A percentile compares a stretch with the other conserved stretches of the same genome.
Evolutionary conservation across 2,888 invertebrate genomes (phyloP).

Genomic region (Diaphora mendica): DNA sequence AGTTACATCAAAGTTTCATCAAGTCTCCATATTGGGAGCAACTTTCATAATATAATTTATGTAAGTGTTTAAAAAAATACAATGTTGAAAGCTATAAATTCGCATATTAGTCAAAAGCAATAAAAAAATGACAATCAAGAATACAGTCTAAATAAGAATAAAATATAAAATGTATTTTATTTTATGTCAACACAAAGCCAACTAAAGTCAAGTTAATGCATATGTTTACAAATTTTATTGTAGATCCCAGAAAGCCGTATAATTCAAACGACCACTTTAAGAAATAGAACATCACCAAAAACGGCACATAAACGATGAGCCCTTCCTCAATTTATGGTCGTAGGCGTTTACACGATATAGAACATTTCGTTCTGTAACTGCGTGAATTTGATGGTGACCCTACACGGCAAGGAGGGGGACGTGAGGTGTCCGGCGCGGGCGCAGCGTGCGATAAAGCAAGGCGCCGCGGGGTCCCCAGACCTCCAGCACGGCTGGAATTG

Average conservation of each 20-base stretch:
- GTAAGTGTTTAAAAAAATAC: not conserved
- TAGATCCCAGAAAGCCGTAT: constrained; percentile 19
- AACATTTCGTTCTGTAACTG: constrained; percentile 22
- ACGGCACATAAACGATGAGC: constrained; percentile 32
- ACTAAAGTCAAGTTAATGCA: constrained; percentile 15
- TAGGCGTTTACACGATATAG: constrained; percentile 46
- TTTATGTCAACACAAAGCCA: constrained; percentile 16
- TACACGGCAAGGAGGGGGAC: constrained; percentile 61
- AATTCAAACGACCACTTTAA: constrained; percentile 25
- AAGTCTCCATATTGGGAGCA: not conserved
- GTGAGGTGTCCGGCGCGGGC: constrained; percentile 80
- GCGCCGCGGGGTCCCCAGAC: constrained; percentile 83
- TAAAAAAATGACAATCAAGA: constrained; percentile 6
- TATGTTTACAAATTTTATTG: constrained; percentile 20
- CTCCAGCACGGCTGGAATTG: constrained; percentile 71
- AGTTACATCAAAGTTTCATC: not conserved
- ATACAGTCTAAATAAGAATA: constrained; percentile 4
- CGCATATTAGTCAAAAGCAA: not conserved
- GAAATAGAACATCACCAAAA: constrained; percentile 43
- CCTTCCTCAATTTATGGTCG: constrained; percentile 45
- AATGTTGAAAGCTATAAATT: constrained; percentile 21
- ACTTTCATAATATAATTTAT: not conserved
- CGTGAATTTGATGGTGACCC: constrained; percentile 58
- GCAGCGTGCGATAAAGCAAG: constrained; percentile 85
- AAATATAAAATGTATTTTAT: constrained; percentile 8